A percentile compares a stretch with the other conserved stretches of the same genome.
Conservation (phyloP, 2,888 invertebrate species). For the Volucella bombylans region DNA sequence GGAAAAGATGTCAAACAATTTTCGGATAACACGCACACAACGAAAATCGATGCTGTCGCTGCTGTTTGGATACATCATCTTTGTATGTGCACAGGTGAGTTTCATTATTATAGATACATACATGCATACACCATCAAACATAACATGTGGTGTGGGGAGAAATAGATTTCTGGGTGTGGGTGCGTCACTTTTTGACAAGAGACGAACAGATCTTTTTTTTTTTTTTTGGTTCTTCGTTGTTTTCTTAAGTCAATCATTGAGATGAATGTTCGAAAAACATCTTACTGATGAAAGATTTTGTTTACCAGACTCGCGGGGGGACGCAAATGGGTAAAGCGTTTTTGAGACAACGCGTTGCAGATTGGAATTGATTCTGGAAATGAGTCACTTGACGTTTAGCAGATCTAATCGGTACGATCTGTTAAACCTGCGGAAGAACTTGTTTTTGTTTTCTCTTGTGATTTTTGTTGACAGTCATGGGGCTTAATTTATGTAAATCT, state of each 20-base stretch:
- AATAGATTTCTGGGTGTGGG: not conserved
- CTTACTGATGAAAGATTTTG: not conserved
- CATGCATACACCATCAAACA: not conserved
- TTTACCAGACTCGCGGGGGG: not conserved
- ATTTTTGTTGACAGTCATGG: too few relatives aligned
- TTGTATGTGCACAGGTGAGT: conserved; percentile 70
- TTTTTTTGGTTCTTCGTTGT: not conserved
- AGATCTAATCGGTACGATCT: too few relatives aligned
- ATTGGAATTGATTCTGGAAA: conserved; percentile 4
- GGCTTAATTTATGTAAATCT: too few relatives aligned
- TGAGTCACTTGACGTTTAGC: conserved; percentile 3
- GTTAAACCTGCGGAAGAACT: too few relatives aligned
- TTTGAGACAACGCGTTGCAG: conserved; percentile 11
- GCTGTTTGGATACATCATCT: conserved; percentile 67
- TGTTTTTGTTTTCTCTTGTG: too few relatives aligned
- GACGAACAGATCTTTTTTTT: conserved; percentile 15
- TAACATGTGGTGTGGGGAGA: not conserved
- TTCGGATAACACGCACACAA: conserved; percentile 72
- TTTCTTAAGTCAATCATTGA: not conserved
- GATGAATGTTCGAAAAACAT: not conserved
- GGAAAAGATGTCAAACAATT: conserved; percentile 65
- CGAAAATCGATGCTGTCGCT: conserved; percentile 68
- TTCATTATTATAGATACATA: not conserved
- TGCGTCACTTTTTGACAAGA: conserved; percentile 44
- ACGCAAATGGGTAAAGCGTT: too few relatives aligned